Evolutionary conservation across 2,113 vertebrate genomes (phyloP), one percentile per base, ranked within the genome.

Genomic region (Ursus arctos): DNA sequence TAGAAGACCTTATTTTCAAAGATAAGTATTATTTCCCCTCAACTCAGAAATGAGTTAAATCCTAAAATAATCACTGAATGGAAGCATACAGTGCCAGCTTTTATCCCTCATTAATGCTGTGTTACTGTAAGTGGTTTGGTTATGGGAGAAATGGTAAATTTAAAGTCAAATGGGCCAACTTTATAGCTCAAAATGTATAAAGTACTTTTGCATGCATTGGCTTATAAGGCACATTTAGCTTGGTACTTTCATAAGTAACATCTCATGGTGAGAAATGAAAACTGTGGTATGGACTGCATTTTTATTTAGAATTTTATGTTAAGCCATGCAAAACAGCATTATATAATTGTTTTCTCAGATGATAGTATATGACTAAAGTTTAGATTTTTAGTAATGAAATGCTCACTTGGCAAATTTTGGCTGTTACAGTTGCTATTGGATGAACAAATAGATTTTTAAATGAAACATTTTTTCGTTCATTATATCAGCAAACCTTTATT

Each of bases 231-330:
- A 92, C 88, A 74, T 88, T 96, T 97, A 96, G 40, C 33, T 94
- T 97, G 80, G 8, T 95, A 95, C 47, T 95, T 96, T 97, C 71
- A 51, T 93, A 91, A 96, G 31, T 57, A 96, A 71, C n/a, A 91
- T 88, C 76, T 91, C 43, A 36, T 72, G 57, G 83, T 97, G 79
- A 89, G 72, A 95, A 96, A 59, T 92, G 88, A 97, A 97, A 95
- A 88, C 80, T 81, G 10, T 94, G 65, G 14, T 88, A 94, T 65
- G 96, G 89, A 67, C 57, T 97, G 21, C 15, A 85, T 96, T 97
- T 97, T 95, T 94, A 95, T 92, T 97, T 97, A 95, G n/a, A 95
- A 84, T 95, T 97, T 97, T 97, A 21, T 93, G 85, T 96, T 95
- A 97, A 96, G 53, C 43, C 43, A 80, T 85, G 40, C n/a, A 82